Base-by-base conservation (phyloP, 1,140 invertebrate species). In the Cydia strobilella region DNA sequence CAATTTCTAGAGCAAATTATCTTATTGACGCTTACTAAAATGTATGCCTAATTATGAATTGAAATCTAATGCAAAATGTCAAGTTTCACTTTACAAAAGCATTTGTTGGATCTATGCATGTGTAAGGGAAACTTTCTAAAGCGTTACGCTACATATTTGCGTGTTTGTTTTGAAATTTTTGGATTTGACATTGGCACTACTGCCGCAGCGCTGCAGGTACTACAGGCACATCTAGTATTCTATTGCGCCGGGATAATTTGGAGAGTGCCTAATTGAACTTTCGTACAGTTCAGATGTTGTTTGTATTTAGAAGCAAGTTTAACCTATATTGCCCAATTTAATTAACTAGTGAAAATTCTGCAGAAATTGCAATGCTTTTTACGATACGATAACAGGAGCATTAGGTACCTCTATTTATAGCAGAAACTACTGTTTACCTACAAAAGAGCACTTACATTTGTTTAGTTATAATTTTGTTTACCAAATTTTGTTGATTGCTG, bases 401-500 rank as follows among this genome's bases (percentile, higher is more conserved):
- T 42, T 42, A n/a, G n/a, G n/a, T n/a, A 69, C n/a, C 35, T 69
- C 65, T 69, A 69, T 69, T 69, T 69, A 20, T 20, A 18, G 65
- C 65, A 69, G 18, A 69, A 39, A 35, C 65, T 69, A 69, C 65
- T 69, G 18, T 69, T 20, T 69, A 69, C 31, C 65, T 23, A 69
- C 20, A 18, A 42, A 69, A 20, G 65, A 69, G n/a, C 65, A 69
- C 65, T 69, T 69, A 69, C 65, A 69, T 18, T 69, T 69, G 20
- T 35, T 69, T 9, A 39, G n/a, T 35, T 69, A 69, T n/a, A 69
- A 39, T 35, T 69, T 69, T 35, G 31, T 18, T 65, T 35, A 65
- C 27, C 15, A 65, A 35, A 35, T 65, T 35, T 31, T 65, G 63
- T 15, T 23, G 54, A 9, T 23, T 18, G 54, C 54, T 10, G 54